Percentiles rank a stretch among this genome's conserved stretches.
Evolutionary conservation across 2,113 vertebrate genomes (phyloP).

Genomic region (Rhea pennata): DNA sequence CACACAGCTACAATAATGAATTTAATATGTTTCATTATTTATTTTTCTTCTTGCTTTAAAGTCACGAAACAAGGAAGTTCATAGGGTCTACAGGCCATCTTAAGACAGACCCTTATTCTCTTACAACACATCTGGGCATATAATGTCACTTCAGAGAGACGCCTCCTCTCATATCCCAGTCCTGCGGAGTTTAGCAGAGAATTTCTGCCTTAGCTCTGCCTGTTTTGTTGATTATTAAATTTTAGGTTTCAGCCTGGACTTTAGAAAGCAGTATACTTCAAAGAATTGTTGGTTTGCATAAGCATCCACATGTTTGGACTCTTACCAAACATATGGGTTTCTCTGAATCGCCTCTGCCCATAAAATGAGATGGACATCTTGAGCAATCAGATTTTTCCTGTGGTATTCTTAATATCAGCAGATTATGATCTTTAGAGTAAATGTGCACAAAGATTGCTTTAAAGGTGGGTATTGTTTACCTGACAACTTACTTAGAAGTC

Average conservation of each 20-base stretch:
- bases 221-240: constrained; percentile 63
- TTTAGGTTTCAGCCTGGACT: constrained; percentile 49
- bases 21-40: constrained; percentile 65
- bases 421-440: constrained; percentile 7
- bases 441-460: neutral
- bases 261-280: constrained; percentile 48
- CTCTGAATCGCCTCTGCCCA: constrained; percentile 9
- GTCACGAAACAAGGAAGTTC: constrained; percentile 56
- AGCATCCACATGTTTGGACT: constrained; percentile 58
- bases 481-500: neutral
- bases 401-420: neutral
- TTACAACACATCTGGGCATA: constrained; percentile 57
- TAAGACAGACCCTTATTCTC: constrained; percentile 47
- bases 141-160: constrained; percentile 65
- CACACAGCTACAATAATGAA: constrained; percentile 26
- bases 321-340: constrained; percentile 65
- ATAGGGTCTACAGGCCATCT: constrained; percentile 45
- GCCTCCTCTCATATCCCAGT: constrained; percentile 38
- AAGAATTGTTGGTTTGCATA: constrained; percentile 63
- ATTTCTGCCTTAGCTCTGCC: constrained; percentile 44
- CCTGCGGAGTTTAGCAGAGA: constrained; percentile 26
- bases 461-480: neutral
- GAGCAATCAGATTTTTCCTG: constrained; percentile 23
- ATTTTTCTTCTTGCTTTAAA: constrained; percentile 61
- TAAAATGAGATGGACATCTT: constrained; percentile 56